Percentiles rank a stretch among this genome's conserved stretches.
phyloP scores from a whole-genome alignment of 2,888 invertebrate species.

The Hemicrepidius hirtus region DNA sequence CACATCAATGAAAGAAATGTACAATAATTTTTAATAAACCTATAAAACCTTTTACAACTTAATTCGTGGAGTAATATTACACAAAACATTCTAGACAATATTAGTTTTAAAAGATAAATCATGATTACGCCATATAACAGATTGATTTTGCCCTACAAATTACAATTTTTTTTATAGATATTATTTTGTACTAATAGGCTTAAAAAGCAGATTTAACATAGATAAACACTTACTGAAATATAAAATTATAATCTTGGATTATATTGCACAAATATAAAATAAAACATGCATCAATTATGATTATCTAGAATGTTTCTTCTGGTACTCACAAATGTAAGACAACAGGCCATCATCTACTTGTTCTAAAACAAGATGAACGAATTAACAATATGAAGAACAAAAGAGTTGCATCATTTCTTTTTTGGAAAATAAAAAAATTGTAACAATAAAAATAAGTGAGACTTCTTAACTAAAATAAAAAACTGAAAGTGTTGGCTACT shows the following conservation, averaged over 20 bases:
- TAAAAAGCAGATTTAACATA: constrained; percentile 7
- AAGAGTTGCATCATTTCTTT: constrained; percentile 8
- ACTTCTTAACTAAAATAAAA: constrained; percentile 42
- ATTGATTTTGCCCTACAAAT: constrained; percentile 16
- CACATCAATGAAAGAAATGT: background rate
- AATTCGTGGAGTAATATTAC: constrained; percentile 22
- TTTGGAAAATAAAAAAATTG: constrained; percentile 26
- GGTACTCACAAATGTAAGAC: background rate
- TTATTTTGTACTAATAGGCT: constrained; percentile 28
- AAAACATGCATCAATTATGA: constrained; percentile 33
- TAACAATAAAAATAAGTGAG: constrained; percentile 42
- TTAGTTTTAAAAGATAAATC: background rate
- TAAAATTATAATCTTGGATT: constrained; percentile 24
- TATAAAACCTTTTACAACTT: constrained; percentile 14
- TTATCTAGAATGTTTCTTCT: constrained; percentile 42
- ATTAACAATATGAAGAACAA: constrained; percentile 16
- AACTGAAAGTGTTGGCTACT: constrained; percentile 35
- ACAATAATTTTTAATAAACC: background rate
- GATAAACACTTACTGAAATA: constrained; percentile 18
- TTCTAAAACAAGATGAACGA: constrained; percentile 22
- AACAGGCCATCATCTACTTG: background rate
- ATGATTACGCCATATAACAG: background rate
- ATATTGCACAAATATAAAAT: constrained; percentile 40
- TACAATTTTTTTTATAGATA: background rate
- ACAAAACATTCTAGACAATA: constrained; percentile 29